These are phyloP conservation scores for Frankliniella intonsa DNA, from an alignment of 2,888 invertebrate species.

Conservation along the genomic window DNA sequence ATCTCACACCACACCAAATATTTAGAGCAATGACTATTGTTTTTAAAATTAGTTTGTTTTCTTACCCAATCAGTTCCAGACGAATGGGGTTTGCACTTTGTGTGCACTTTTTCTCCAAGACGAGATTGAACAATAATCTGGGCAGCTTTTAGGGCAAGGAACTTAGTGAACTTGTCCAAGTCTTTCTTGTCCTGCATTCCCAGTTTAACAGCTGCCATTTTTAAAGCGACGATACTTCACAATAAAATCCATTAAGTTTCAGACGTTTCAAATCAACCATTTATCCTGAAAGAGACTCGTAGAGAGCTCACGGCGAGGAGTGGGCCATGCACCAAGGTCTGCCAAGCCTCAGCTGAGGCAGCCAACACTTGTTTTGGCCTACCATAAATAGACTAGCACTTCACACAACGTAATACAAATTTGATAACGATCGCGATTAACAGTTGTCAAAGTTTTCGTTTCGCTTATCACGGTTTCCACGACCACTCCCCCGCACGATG, in stretches of 20 bases:
- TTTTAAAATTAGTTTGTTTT: too few relatives aligned
- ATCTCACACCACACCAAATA: too few relatives aligned
- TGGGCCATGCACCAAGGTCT: not conserved
- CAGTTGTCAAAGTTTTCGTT: too few relatives aligned
- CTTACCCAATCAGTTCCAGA: constrained; percentile 79
- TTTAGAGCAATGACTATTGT: too few relatives aligned
- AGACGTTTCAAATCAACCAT: not conserved
- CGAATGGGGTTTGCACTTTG: constrained; percentile 70
- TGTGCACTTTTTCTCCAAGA: constrained; percentile 77
- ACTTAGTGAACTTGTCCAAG: constrained; percentile 84
- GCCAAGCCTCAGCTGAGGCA: not conserved
- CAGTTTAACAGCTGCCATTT: constrained; percentile 48
- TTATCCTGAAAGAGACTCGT: not conserved
- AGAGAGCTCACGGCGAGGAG: not conserved
- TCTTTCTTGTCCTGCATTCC: constrained; percentile 65
- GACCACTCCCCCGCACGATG: constrained; percentile 20
- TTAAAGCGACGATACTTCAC: not conserved
- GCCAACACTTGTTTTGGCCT: too few relatives aligned
- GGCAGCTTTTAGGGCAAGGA: constrained; percentile 78
- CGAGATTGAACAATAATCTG: constrained; percentile 91
- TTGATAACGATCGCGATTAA: not conserved
- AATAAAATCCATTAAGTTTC: not conserved
- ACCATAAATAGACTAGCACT: not conserved
- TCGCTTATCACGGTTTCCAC: not conserved
- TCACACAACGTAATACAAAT: not conserved